These are phyloP conservation scores for Helarctos malayanus DNA, from an alignment of 2,797 vertebrate species.

Conservation along the genomic window DNA sequence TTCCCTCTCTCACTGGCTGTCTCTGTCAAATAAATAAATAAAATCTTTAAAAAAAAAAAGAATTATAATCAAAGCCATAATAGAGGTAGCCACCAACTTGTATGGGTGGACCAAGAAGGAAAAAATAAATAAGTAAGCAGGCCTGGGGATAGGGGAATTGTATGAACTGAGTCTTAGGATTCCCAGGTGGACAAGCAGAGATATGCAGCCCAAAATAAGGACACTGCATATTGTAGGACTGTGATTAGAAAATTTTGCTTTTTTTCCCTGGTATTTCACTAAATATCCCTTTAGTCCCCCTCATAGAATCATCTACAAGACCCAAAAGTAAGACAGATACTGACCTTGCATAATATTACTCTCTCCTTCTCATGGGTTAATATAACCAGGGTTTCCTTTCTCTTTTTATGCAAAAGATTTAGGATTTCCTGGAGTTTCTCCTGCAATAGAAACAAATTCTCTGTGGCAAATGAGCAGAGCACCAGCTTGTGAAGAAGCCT, in stretches of 20 bases:
- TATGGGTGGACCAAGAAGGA: not conserved
- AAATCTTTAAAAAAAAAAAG: too few species aligned
- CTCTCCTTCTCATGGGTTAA: slow-evolving; percentile 80
- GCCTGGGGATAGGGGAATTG: not conserved
- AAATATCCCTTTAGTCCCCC: not conserved
- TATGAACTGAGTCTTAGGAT: not conserved
- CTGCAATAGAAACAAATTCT: slow-evolving; percentile 72
- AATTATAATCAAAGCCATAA: not conserved
- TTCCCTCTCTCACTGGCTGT: too few species aligned
- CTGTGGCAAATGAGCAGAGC: not conserved
- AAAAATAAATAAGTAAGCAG: not conserved
- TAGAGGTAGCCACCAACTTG: not conserved
- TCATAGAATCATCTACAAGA: not conserved
- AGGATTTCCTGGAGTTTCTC: slow-evolving; percentile 78
- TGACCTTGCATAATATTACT: slow-evolving; percentile 77
- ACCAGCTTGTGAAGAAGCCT: not conserved
- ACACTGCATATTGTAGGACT: too few species aligned
- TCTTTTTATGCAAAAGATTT: slow-evolving; percentile 72
- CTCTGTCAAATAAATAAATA: too few species aligned
- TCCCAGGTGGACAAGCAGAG: not conserved
- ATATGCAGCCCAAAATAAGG: not conserved
- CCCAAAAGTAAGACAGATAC: not conserved
- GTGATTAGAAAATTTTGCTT: too few species aligned
- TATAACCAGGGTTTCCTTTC: slow-evolving; percentile 73
- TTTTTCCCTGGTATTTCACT: not conserved